These are phyloP conservation scores for Verasper variegatus DNA, from an alignment of 2,113 vertebrate species.

Conservation along the genomic window DNA sequence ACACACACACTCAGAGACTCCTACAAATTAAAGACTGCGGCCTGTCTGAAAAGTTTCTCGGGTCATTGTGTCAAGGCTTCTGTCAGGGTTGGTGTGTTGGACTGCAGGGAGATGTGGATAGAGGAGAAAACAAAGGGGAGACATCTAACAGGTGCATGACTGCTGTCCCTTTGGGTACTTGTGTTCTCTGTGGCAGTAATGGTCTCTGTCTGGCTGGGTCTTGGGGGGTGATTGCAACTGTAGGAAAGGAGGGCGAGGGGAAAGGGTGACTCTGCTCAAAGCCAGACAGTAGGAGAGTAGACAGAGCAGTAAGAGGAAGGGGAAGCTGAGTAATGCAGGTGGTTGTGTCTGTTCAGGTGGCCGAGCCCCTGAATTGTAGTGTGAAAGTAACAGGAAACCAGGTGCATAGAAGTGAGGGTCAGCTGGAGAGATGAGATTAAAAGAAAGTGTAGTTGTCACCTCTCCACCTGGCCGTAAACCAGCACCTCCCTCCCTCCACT, in stretches of 20 bases:
- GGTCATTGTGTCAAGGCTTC: conserved; percentile 60
- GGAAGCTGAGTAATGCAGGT: conserved; percentile 53
- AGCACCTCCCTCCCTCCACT: conserved; percentile 38
- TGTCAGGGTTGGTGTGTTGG: conserved; percentile 30
- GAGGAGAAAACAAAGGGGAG: conserved; percentile 54
- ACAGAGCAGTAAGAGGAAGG: conserved; percentile 21
- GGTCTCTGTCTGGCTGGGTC: conserved; percentile 49
- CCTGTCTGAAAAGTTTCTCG: conserved; percentile 53
- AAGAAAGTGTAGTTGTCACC: conserved; percentile 59
- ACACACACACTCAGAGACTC: conserved; percentile 8
- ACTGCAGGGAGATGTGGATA: conserved; percentile 34
- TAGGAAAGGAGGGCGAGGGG: conserved; percentile 29
- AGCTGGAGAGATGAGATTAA: conserved; percentile 47
- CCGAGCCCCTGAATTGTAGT: conserved; percentile 60
- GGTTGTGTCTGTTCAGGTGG: conserved; percentile 37
- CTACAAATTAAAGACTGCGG: conserved; percentile 36
- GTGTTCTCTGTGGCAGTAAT: conserved; percentile 65
- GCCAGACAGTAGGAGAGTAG: conserved; percentile 44
- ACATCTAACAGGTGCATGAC: conserved; percentile 64
- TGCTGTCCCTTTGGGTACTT: conserved; percentile 65
- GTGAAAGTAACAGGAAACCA: conserved; percentile 50
- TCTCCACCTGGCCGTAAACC: conserved; percentile 77
- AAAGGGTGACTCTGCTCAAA: conserved; percentile 47
- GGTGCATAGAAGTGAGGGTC: conserved; percentile 44
- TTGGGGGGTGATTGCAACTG: conserved; percentile 44